Conservation (phyloP, 2,888 invertebrate genomes). For the Alloplasta piceator region DNA sequence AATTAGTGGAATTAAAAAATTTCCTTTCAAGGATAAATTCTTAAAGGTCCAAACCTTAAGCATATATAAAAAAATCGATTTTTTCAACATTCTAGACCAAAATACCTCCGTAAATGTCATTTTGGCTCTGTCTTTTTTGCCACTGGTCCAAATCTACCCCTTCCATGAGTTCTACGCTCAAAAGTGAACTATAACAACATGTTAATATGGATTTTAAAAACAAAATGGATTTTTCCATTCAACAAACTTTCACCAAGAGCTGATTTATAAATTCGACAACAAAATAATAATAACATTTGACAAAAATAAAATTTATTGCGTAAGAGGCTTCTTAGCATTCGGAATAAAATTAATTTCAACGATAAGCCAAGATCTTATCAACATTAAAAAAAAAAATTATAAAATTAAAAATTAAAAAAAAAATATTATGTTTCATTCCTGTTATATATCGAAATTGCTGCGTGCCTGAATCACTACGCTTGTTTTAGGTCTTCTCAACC, state of each 20-base stretch:
- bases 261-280: neutral
- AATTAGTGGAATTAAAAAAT: too few species aligned
- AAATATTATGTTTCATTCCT: neutral
- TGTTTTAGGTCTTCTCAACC: neutral
- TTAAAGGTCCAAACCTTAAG: too few species aligned
- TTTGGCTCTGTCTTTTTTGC: too few species aligned
- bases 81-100: too few species aligned
- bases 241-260: neutral
- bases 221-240: neutral
- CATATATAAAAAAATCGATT: too few species aligned
- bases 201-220: neutral
- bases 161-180: too few species aligned
- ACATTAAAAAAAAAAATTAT: slow-evolving; percentile 18
- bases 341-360: neutral
- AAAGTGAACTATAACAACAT: too few species aligned
- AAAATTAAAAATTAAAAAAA: slow-evolving; percentile 33
- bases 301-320: too few species aligned
- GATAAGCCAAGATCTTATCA: slow-evolving; percentile 4
- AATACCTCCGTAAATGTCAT: too few species aligned
- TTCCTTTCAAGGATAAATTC: too few species aligned
- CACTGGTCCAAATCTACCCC: too few species aligned
- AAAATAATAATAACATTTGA: neutral
- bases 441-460: slow-evolving; percentile 30
- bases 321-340: too few species aligned
- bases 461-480: neutral